Evolutionary conservation across 2,888 invertebrate species (phyloP).

Genomic region (Subacronicta megacephala): DNA sequence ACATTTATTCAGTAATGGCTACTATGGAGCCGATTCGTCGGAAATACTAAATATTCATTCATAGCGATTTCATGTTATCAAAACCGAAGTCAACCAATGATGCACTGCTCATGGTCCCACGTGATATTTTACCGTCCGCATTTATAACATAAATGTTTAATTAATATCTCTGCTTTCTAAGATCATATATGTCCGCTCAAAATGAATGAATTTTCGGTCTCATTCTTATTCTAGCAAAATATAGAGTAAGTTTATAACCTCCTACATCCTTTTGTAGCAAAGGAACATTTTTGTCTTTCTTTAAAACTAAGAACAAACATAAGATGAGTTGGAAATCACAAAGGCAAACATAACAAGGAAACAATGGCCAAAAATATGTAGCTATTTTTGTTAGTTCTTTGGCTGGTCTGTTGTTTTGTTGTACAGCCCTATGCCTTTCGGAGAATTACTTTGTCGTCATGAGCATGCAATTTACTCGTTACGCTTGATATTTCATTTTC

Average conservation of each 20-base stretch:
- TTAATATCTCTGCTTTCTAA: too few species aligned
- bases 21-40: too few species aligned
- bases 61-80: too few species aligned
- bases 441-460: constrained; percentile 51
- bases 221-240: too few species aligned
- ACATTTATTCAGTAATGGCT: too few species aligned
- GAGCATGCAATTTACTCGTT: constrained; percentile 46
- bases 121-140: too few species aligned
- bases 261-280: constrained; percentile 1
- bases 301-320: constrained; percentile 58
- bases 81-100: too few species aligned
- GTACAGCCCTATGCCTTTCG: constrained; percentile 53
- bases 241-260: constrained; percentile 31
- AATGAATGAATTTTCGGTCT: too few species aligned
- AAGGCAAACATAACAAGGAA: constrained; percentile 65
- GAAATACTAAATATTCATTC: too few species aligned
- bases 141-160: too few species aligned
- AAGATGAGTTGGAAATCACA: constrained; percentile 66
- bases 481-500: constrained; percentile 32
- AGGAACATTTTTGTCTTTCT: constrained; percentile 1
- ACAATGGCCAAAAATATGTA: constrained; percentile 65
- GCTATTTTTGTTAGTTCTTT: constrained; percentile 59
- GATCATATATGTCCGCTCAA: too few species aligned
- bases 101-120: too few species aligned
- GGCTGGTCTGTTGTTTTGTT: constrained; percentile 48